Evolutionary conservation across 1,140 invertebrate species (phyloP).

Genomic region (Cyclargus thomasi): DNA sequence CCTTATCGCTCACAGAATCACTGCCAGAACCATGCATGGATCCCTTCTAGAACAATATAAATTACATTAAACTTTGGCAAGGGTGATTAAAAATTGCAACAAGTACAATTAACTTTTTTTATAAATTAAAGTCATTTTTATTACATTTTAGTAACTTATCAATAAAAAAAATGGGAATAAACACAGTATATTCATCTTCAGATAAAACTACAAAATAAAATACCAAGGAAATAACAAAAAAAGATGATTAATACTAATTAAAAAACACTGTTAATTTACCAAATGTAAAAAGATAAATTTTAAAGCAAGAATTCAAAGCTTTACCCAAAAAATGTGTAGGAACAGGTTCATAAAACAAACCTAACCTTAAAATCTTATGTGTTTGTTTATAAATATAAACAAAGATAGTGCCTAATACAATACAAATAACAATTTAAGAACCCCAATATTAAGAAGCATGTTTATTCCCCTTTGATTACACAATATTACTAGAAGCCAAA

Average conservation of each 20-base stretch:
- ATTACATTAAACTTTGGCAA: background rate
- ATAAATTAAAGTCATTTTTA: too few relatives aligned
- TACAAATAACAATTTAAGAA: background rate
- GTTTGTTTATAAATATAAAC: slow-evolving; percentile 12
- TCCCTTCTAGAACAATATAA: slow-evolving; percentile 74
- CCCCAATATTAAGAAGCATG: background rate
- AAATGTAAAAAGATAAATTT: background rate
- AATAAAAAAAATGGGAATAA: too few relatives aligned
- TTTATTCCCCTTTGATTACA: background rate
- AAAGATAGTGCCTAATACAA: background rate
- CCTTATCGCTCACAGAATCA: slow-evolving; percentile 78
- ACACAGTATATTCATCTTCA: too few relatives aligned
- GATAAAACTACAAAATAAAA: background rate
- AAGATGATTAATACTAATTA: background rate
- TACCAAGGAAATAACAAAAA: background rate
- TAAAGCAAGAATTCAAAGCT: background rate
- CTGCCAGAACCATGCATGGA: slow-evolving; percentile 79
- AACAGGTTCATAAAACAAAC: background rate
- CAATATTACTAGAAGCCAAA: background rate
- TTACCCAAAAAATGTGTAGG: background rate
- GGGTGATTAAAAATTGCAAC: too few relatives aligned
- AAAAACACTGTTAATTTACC: background rate
- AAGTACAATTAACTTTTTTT: too few relatives aligned
- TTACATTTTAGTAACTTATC: too few relatives aligned
- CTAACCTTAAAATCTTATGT: background rate